Evolutionary conservation across 2,888 invertebrate species (phyloP), one percentile per base, ranked within the genome.

Genomic region (Tetramorium bicarinatum): DNA sequence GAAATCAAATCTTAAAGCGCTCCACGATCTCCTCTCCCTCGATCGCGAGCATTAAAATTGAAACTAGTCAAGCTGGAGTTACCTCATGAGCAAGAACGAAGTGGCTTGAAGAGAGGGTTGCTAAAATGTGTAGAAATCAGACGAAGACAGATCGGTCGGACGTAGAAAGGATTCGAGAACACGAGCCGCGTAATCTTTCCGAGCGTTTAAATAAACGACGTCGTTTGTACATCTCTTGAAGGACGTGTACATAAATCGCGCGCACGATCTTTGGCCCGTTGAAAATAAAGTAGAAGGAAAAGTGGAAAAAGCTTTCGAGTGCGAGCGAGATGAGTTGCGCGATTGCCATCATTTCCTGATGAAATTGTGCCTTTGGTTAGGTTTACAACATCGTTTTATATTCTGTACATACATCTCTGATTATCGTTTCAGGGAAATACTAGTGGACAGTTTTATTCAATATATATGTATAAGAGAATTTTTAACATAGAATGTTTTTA

Each of bases 141-240:
- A 82, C 71, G 74, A 66, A 77, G 88, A 87, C 56, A 29, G 59
- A 88, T 87, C 21, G 15, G 79, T 67, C 9, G 62, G 69, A 72
- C 82, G 83, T 18, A 34, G 83, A 56, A 66, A 83, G 84, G 85
- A 88, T 83, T 86, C 84, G 72, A 84, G 83, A 82, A 87, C 81
- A 74, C 86, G 49, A 62, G 83, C 38, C 52, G 69, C 64, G 88
- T 87, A 87, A 91, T 91, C 88, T 88, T 87, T 76, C 49, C 76
- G 82, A 85, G 87, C 89, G 87, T 89, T 92, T 88, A 91, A 91
- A 91, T 89, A 91, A 93, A 92, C 87, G 91, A 91, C 88, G 89
- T 91, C 92, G 90, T 92, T 92, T 91, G 91, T 91, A 90, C 87
- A 87, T 88, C 84, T 74, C 80, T 69, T 71, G 84, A 74, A 79